Evolutionary conservation across 2,113 vertebrate species (phyloP).

Genomic region (Zosterops japonicus): DNA sequence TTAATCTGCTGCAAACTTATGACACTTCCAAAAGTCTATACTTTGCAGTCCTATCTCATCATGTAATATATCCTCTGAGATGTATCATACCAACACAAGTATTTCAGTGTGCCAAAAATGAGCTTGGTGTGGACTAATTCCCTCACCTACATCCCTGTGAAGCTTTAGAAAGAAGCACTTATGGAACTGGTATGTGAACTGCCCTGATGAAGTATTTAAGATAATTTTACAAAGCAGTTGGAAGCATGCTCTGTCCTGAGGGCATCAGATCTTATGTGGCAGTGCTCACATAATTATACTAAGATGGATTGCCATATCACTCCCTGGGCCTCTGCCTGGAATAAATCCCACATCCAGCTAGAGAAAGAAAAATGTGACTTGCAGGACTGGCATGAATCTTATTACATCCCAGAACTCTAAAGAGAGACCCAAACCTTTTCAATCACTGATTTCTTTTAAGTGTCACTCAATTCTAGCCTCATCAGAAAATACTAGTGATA

Average conservation of each 20-base stretch:
- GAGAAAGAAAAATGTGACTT: background rate
- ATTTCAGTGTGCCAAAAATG: conserved; percentile 31
- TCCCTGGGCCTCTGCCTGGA: conserved; percentile 1
- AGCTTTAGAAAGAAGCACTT: conserved; percentile 28
- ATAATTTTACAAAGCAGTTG: conserved; percentile 28
- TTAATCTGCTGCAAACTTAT: background rate
- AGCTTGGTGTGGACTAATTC: conserved; percentile 31
- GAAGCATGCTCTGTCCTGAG: conserved; percentile 3
- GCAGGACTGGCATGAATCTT: background rate
- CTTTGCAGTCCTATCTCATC: background rate
- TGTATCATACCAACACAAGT: background rate
- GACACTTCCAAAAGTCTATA: conserved; percentile 2
- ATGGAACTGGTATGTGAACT: background rate
- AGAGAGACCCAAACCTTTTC: conserved; percentile 21
- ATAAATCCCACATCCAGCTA: conserved; percentile 15
- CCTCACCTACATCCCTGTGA: background rate
- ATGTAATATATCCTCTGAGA: background rate
- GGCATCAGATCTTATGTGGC: conserved; percentile 4
- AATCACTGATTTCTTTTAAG: conserved; percentile 29
- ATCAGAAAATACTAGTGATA: background rate
- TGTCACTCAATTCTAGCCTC: background rate
- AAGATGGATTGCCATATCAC: background rate
- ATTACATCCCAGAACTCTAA: background rate
- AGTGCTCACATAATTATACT: background rate
- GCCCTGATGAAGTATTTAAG: background rate